phyloP scores from a whole-genome alignment of 2,113 vertebrate species.

The Aphelocoma coerulescens region DNA sequence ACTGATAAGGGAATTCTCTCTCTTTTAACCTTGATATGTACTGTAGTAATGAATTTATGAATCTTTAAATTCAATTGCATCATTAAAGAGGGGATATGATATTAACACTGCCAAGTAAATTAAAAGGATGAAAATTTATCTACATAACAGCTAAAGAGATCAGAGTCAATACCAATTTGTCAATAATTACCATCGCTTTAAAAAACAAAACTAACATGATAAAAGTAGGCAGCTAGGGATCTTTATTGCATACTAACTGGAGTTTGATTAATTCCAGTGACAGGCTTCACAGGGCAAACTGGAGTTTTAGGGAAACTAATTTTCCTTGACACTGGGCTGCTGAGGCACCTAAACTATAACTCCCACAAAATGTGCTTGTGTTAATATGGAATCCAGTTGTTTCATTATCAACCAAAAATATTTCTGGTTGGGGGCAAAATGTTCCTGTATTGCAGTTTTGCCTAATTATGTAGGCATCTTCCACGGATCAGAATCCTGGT shows the following conservation, averaged over 20 bases:
- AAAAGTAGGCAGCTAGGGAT: background rate
- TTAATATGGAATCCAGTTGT: background rate
- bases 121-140: constrained; percentile 29
- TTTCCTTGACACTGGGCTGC: background rate
- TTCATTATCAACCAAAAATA: background rate
- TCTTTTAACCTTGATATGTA: constrained; percentile 56
- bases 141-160: constrained; percentile 1
- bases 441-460: background rate
- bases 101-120: constrained; percentile 21
- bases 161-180: background rate
- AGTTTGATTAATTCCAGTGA: background rate
- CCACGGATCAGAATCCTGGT: background rate
- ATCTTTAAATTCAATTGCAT: constrained; percentile 38
- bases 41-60: constrained; percentile 50
- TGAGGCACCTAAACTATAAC: background rate
- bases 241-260: background rate
- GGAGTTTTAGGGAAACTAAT: background rate
- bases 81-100: background rate
- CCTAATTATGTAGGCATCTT: background rate
- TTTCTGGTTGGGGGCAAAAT: background rate
- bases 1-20: constrained; percentile 40
- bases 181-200: constrained; percentile 11
- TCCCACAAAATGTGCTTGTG: background rate
- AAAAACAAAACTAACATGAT: background rate
- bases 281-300: background rate